Evolutionary conservation across 2,797 vertebrate genomes (phyloP), one percentile per base, ranked within the genome.

Genomic region (Emys orbicularis): DNA sequence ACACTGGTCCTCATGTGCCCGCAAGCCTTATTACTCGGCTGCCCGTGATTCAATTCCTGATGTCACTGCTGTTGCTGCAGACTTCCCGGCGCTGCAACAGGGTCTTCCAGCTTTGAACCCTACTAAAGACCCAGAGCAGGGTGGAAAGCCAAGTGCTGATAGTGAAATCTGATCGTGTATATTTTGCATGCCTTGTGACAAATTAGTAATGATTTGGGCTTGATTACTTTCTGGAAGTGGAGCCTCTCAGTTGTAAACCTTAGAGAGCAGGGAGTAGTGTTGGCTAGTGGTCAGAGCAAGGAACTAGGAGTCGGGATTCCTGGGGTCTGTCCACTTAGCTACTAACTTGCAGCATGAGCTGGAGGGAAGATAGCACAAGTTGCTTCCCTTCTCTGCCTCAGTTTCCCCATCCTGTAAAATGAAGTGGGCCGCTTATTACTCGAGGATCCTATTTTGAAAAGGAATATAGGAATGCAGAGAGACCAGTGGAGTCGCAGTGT

Each of bases 121-220:
- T 0, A 0, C 1, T 1, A 16, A 53, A 27, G 77, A 41, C n/a
- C 12, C n/a, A 5, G 57, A 61, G 49, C 50, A 41, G 80, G 41
- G 27, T 77, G 16, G 79, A 52, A 72, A 8, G 21, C 59, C 47
- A 31, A 0, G 8, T 41, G 29, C 74, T 2, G 2, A 50, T 1
- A n/a, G 29, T 19, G 68, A 87, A 85, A 79, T 47, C 90, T 3
- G 90, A 85, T 81, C 2, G 0, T 1, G 87, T 8, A 1, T 16
- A 6, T 37, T 68, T 61, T 44, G 25, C 57, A 4, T 21, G 77
- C 53, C 89, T 82, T 61, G 87, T 89, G 94, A 79, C 89, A 37
- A 34, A 79, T 47, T 4, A 41, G 41, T 7, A 4, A 29, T 3
- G 0, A 19, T 6, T 82, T 49, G 59, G n/a, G 37, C 84, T 80